Percentiles rank a stretch among this genome's conserved stretches.
These are phyloP conservation scores for Alca torda DNA, from an alignment of 2,797 vertebrate genomes.

Conservation along the genomic window DNA sequence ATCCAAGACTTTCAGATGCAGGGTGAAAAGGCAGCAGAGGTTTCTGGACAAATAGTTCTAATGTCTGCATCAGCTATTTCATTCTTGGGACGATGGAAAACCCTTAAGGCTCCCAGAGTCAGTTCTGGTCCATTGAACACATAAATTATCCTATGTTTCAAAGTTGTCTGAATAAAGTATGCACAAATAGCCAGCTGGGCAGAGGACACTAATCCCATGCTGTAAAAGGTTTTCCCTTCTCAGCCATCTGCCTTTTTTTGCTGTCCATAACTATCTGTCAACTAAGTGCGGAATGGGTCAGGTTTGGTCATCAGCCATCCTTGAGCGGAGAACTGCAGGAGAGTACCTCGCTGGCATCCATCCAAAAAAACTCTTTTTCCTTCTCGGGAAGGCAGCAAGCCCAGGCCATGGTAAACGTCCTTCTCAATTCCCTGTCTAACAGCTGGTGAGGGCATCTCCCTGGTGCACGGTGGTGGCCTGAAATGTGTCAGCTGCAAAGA, in stretches of 20 bases:
- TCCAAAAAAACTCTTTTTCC: not conserved
- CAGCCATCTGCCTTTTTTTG: constrained; percentile 29
- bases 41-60: not conserved
- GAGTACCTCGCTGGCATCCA: not conserved
- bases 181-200: not conserved
- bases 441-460: not conserved
- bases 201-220: constrained; percentile 13
- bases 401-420: not conserved
- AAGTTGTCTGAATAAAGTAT: not conserved
- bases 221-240: constrained; percentile 15
- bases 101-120: not conserved
- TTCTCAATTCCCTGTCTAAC: not conserved
- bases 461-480: not conserved
- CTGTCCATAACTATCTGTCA: constrained; percentile 1
- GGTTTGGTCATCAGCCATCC: not conserved
- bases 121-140: not conserved
- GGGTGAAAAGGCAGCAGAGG: not conserved
- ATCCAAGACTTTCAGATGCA: not conserved
- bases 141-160: not conserved
- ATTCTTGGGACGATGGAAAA: not conserved
- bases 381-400: not conserved
- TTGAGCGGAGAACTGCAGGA: not conserved
- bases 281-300: not conserved
- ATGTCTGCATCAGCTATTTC: not conserved
- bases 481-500: not conserved